These are phyloP conservation scores for Maniola hyperantus DNA, from an alignment of 2,888 invertebrate species.

Conservation along the genomic window DNA sequence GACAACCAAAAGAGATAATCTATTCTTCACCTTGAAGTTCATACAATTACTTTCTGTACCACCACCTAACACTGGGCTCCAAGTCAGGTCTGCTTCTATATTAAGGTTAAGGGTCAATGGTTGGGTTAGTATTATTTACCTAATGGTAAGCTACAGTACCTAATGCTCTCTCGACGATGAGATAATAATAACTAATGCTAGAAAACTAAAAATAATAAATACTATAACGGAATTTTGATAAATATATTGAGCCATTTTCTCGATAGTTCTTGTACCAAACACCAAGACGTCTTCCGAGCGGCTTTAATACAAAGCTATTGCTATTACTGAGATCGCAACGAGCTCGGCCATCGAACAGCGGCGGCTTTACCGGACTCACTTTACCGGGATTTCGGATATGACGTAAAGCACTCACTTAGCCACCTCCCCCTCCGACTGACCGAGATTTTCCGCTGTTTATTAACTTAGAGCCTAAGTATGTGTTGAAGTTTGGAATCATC, in stretches of 20 bases:
- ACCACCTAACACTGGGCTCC: no score
- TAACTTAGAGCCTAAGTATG: slow-evolving; percentile 64
- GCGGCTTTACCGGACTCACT: slow-evolving; percentile 78
- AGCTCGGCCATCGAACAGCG: slow-evolving; percentile 75
- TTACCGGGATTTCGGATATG: slow-evolving; percentile 82
- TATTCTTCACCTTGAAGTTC: no score
- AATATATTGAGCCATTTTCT: slow-evolving; percentile 19
- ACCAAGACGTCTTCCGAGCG: slow-evolving; percentile 66
- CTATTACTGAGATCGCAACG: slow-evolving; percentile 79
- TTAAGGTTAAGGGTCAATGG: no score
- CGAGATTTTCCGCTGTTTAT: slow-evolving; percentile 78
- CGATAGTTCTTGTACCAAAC: slow-evolving; percentile 62
- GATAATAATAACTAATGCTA: no score
- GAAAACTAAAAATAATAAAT: no score
- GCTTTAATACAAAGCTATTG: slow-evolving; percentile 83
- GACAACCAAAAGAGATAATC: no score
- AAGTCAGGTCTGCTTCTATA: no score
- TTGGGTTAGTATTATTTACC: no score
- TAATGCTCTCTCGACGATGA: no score
- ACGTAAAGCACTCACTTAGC: slow-evolving; percentile 80
- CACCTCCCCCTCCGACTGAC: slow-evolving; percentile 54
- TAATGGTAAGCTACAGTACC: no score
- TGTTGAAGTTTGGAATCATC: background rate
- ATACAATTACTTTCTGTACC: no score
- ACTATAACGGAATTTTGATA: no score